phyloP scores from a whole-genome alignment of 2,888 invertebrate genomes.

The Magallana nippona region DNA sequence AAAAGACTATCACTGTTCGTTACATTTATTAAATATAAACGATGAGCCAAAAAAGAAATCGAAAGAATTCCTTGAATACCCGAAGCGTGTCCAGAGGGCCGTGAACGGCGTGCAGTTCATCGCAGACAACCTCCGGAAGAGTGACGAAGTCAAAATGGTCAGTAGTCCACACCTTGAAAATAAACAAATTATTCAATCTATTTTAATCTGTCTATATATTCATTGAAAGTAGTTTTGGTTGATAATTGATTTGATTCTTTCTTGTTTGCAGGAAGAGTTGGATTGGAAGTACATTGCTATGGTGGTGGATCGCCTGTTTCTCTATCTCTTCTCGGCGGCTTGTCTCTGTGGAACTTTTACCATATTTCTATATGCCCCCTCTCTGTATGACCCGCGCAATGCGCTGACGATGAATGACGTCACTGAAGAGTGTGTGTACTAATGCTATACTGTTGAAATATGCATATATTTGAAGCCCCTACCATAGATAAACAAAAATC shows the following conservation, averaged over 20 bases:
- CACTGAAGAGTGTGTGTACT: background rate
- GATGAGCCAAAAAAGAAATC: background rate
- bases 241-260: background rate
- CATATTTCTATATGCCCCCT: constrained; percentile 18
- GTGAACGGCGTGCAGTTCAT: background rate
- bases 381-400: background rate
- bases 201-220: too few relatives aligned
- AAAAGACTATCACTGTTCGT: constrained; percentile 10
- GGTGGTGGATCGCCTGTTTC: constrained; percentile 5
- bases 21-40: background rate
- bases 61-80: background rate
- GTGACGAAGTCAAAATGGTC: constrained; percentile 6
- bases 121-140: constrained; percentile 17
- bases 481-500: too few relatives aligned
- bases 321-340: background rate
- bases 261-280: background rate
- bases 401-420: background rate
- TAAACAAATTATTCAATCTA: background rate
- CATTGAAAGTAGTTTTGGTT: background rate
- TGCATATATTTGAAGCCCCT: too few relatives aligned
- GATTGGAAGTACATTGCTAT: constrained; percentile 16
- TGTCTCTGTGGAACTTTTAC: constrained; percentile 8
- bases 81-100: background rate
- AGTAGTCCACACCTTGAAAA: background rate
- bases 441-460: background rate